Evolutionary conservation across 1,140 invertebrate species (phyloP), one percentile per base, ranked within the genome.

Genomic region (Drosophila asahinai): DNA sequence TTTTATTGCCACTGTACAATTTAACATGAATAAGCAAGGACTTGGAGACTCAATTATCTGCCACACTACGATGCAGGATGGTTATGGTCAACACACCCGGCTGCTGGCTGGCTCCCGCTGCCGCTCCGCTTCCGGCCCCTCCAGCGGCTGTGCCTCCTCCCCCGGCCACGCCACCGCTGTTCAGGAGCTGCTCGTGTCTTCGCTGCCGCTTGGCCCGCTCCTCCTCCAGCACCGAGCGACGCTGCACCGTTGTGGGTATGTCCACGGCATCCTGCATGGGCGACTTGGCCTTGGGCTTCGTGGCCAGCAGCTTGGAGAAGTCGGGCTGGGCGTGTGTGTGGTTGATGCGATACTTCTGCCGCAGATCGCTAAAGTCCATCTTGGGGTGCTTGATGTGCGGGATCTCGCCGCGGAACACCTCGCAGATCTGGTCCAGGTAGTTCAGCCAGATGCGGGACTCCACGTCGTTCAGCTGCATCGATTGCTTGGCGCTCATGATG

Each of bases 391-490:
- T 96, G 52, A 97, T 95, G 83, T 96, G 95, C 14, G 97, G 97
- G 82, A 97, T 97, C 94, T 97, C 96, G 68, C 96, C 96, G 66
- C 96, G 94, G 92, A 97, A 97, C 54, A 95, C 94, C 86, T 98
- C 96, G 92, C 97, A 98, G 75, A 98, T 95, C 94, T 97, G 96
- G n/a, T 97, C 96, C 47, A 98, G 93, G 91, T 98, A 98, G 48
- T 96, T 96, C 43, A 97, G 94, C 95, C 98, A 96, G 3, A 95
- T 94, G 33, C 96, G 94, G 81, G 96, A 96, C 91, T 98, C 97
- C 11, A 96, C 95, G 43, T 95, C 94, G 19, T 95, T 94, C 77
- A 95, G 95, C 47, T 95, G 94, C 4, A 95, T 94, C 94, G 98
- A 97, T 92, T 98, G 97, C 75, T 95, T 94, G n/a, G 96, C 97